phyloP scores from a whole-genome alignment of 2,797 vertebrate genomes.

The Micromesistius poutassou region DNA sequence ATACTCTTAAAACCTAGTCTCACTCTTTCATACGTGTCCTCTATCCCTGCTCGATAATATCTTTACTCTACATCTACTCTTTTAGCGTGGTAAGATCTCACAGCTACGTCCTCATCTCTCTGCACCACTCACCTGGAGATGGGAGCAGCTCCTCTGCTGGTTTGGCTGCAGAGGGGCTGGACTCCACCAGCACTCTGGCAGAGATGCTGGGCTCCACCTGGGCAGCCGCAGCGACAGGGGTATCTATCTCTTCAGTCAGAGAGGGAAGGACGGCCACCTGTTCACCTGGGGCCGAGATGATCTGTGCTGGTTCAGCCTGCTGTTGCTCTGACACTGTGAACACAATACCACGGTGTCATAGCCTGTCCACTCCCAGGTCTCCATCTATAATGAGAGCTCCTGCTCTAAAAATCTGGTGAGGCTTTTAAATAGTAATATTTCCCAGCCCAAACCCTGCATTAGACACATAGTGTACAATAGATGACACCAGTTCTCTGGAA shows the following conservation, averaged over 20 bases:
- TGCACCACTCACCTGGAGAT: background rate
- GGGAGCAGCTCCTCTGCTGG: background rate
- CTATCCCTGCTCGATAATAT: background rate
- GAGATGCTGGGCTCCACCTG: slow-evolving; percentile 1
- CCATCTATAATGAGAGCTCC: background rate
- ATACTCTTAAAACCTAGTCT: background rate
- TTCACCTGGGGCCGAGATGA: slow-evolving; percentile 61
- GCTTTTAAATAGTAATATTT: background rate
- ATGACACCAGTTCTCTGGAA: background rate
- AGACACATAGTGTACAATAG: background rate
- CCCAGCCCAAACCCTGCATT: background rate
- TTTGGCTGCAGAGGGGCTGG: background rate
- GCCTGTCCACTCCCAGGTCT: background rate
- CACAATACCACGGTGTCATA: slow-evolving; percentile 11
- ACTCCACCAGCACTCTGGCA: background rate
- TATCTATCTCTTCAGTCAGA: background rate
- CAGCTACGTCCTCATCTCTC: background rate
- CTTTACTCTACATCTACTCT: background rate
- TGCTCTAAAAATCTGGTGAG: background rate
- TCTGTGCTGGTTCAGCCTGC: slow-evolving; percentile 43
- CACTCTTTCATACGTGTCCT: background rate
- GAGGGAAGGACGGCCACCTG: background rate
- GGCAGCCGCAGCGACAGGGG: background rate
- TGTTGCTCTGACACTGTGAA: slow-evolving; percentile 50
- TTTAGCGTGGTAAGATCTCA: background rate